Evolutionary conservation across 2,113 vertebrate genomes (phyloP).

Genomic region (Lycocorax pyrrhopterus): DNA sequence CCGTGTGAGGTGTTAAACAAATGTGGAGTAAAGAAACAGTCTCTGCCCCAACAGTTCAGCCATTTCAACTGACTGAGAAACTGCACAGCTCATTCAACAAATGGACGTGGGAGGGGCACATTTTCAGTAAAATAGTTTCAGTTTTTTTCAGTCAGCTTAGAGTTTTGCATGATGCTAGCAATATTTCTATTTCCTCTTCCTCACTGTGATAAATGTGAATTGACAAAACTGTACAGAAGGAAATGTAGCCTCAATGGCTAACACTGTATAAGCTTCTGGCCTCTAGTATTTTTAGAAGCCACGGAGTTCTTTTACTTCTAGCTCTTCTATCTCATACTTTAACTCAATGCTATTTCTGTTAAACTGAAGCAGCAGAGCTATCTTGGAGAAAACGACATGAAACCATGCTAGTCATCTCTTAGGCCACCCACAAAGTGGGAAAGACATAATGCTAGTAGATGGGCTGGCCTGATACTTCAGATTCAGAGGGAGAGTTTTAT

Average conservation of each 20-base stretch:
- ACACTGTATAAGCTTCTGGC: neutral
- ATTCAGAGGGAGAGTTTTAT: slow-evolving; percentile 1
- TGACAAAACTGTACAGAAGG: neutral
- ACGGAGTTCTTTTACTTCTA: neutral
- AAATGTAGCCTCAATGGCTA: neutral
- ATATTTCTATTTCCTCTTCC: neutral
- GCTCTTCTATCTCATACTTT: neutral
- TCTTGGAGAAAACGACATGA: neutral
- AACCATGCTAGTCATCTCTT: neutral
- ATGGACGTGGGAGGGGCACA: accelerated
- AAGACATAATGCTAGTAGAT: neutral
- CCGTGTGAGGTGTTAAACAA: neutral
- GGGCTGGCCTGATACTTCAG: neutral
- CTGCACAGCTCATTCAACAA: neutral
- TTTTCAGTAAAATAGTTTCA: neutral
- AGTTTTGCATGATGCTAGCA: neutral
- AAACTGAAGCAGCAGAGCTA: neutral
- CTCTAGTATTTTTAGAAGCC: neutral
- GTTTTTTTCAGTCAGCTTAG: neutral
- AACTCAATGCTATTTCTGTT: neutral
- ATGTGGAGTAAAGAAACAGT: neutral
- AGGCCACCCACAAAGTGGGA: neutral
- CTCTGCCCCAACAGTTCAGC: neutral
- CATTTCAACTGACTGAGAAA: neutral
- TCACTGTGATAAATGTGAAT: neutral